A percentile compares a stretch with the other conserved stretches of the same genome.
Evolutionary conservation across 2,888 invertebrate genomes (phyloP).

Genomic region (Cheilosia impressa): DNA sequence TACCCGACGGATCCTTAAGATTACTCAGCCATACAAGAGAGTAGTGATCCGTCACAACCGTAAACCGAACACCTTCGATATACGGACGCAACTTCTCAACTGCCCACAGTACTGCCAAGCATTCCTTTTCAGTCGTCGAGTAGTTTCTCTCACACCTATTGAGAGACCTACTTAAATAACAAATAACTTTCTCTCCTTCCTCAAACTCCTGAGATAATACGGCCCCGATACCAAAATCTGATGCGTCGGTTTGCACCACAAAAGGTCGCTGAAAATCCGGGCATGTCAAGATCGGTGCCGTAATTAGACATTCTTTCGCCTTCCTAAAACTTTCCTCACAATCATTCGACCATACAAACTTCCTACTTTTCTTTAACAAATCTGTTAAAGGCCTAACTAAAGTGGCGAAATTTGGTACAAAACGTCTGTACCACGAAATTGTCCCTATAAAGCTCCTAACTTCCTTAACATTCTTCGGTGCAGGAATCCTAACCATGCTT

Average conservation of each 20-base stretch:
- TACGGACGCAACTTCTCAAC: slow-evolving; percentile 9
- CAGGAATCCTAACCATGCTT: background rate
- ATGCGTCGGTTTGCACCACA: too few relatives aligned
- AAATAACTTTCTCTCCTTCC: too few relatives aligned
- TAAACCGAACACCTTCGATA: slow-evolving; percentile 15
- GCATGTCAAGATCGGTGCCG: too few relatives aligned
- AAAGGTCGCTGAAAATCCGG: too few relatives aligned
- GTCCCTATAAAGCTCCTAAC: background rate
- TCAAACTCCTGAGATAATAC: too few relatives aligned
- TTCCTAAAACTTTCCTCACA: background rate
- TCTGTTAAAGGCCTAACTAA: background rate
- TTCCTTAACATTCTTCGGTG: background rate
- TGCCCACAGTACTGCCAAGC: too few relatives aligned
- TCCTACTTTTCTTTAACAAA: background rate
- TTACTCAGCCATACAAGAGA: background rate
- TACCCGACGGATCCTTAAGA: too few relatives aligned
- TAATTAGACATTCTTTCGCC: too few relatives aligned
- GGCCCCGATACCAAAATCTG: too few relatives aligned
- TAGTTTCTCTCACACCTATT: too few relatives aligned
- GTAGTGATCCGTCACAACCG: slow-evolving; percentile 12
- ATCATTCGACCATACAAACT: background rate
- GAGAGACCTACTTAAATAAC: too few relatives aligned
- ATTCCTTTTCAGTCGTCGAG: too few relatives aligned
- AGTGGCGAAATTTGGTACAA: background rate
- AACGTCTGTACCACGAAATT: background rate